Percentiles rank a stretch among this genome's conserved stretches.
Conservation (phyloP, 2,797 vertebrate genomes). For the Microchirus variegatus region DNA sequence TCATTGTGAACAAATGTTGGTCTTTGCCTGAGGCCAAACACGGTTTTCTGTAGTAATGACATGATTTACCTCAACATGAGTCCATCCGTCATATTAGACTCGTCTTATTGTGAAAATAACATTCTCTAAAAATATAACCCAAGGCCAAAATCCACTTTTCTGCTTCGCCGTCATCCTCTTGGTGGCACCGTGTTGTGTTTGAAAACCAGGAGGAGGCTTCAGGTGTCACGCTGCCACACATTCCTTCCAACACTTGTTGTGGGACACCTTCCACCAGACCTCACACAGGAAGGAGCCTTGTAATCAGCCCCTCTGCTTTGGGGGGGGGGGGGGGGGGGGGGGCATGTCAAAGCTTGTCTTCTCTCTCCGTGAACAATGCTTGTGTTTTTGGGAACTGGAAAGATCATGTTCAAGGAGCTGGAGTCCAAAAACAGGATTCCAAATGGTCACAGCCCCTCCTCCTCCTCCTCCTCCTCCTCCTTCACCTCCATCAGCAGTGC, state of each 20-base stretch:
- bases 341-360: conserved; percentile 60
- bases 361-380: conserved; percentile 56
- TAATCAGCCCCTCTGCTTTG: conserved; percentile 56
- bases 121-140: not conserved
- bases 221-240: conserved; percentile 45
- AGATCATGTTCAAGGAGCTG: conserved; percentile 56
- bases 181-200: conserved; percentile 14
- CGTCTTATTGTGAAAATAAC: not conserved
- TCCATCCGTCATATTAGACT: not conserved
- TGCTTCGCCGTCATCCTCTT: conserved; percentile 3
- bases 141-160: not conserved
- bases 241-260: conserved; percentile 54
- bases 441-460: conserved; percentile 6
- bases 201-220: conserved; percentile 35
- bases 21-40: conserved; percentile 34
- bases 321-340: too few relatives aligned
- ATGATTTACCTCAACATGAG: conserved; percentile 15
- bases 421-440: conserved; percentile 28
- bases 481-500: not conserved
- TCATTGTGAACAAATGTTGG: conserved; percentile 35
- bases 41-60: conserved; percentile 30
- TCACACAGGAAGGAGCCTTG: conserved; percentile 52
- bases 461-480: not conserved
- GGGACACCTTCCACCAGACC: conserved; percentile 45
- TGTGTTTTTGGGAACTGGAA: conserved; percentile 41